These are phyloP conservation scores for Emys orbicularis DNA, from an alignment of 2,797 vertebrate genomes.

Conservation along the genomic window DNA sequence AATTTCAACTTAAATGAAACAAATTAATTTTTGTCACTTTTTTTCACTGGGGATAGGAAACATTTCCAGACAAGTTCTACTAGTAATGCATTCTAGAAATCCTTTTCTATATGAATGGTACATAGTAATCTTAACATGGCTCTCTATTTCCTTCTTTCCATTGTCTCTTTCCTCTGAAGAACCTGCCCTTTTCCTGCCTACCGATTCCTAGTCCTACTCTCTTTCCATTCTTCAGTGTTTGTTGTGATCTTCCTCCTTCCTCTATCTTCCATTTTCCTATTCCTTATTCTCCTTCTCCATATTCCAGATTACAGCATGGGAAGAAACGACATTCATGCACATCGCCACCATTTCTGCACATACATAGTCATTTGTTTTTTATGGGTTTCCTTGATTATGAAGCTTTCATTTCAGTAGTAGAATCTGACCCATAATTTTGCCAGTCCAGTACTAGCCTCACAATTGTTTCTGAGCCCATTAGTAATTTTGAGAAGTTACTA, in stretches of 20 bases:
- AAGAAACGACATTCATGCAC: neutral
- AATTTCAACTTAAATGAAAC: neutral
- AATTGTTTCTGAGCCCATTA: neutral
- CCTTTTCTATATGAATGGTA: neutral
- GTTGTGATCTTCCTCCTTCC: neutral
- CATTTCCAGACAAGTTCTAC: neutral
- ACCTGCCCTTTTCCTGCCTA: neutral
- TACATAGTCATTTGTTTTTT: neutral
- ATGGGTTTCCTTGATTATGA: neutral
- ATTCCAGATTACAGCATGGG: neutral
- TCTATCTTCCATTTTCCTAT: neutral
- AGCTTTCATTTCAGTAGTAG: neutral
- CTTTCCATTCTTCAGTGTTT: neutral
- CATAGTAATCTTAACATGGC: neutral
- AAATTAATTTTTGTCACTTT: neutral
- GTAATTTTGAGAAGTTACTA: neutral
- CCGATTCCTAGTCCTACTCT: neutral
- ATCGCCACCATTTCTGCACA: neutral
- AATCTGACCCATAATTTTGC: neutral
- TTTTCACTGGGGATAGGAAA: neutral
- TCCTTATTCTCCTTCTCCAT: neutral
- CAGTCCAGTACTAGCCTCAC: fast-evolving
- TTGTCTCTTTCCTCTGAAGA: neutral
- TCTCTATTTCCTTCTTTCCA: neutral
- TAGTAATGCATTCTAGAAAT: neutral